Evolutionary conservation across 2,888 invertebrate species (phyloP).

Genomic region (Amphipyra tragopoginis): DNA sequence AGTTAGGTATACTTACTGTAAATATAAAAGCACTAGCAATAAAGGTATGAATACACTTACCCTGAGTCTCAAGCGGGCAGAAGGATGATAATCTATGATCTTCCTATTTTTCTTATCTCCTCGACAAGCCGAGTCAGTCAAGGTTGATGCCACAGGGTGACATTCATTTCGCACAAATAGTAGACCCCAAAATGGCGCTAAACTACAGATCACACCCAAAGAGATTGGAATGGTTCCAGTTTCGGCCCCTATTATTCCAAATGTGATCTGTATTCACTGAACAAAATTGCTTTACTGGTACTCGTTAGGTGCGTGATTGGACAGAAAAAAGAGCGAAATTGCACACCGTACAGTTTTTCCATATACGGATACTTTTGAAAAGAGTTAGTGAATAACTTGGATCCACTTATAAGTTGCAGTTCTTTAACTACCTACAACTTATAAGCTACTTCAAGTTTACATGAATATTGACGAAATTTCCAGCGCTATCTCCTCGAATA

Average conservation of each 20-base stretch:
- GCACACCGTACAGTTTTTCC: constrained; percentile 2
- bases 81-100: not conserved
- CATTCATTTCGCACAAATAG: constrained; percentile 21
- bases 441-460: constrained; percentile 16
- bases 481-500: constrained; percentile 45
- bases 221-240: constrained; percentile 53
- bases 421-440: too few relatives aligned
- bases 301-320: constrained; percentile 53
- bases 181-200: constrained; percentile 25
- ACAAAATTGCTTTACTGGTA: constrained; percentile 43
- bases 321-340: constrained; percentile 34
- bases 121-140: constrained; percentile 1
- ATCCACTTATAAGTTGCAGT: constrained; percentile 7
- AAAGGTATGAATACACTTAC: not conserved
- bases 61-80: not conserved
- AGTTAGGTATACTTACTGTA: not conserved
- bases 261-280: constrained; percentile 54
- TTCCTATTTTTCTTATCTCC: constrained; percentile 1
- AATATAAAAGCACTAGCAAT: not conserved
- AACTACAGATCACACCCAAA: constrained; percentile 39
- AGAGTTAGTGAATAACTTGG: constrained; percentile 2
- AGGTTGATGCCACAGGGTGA: constrained; percentile 14
- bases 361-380: not conserved
- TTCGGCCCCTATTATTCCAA: constrained; percentile 46
- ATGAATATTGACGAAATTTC: constrained; percentile 29